Percentiles rank a stretch among this genome's conserved stretches.
phyloP scores from a whole-genome alignment of 1,140 invertebrate species.

The Agraylea sexmaculata region DNA sequence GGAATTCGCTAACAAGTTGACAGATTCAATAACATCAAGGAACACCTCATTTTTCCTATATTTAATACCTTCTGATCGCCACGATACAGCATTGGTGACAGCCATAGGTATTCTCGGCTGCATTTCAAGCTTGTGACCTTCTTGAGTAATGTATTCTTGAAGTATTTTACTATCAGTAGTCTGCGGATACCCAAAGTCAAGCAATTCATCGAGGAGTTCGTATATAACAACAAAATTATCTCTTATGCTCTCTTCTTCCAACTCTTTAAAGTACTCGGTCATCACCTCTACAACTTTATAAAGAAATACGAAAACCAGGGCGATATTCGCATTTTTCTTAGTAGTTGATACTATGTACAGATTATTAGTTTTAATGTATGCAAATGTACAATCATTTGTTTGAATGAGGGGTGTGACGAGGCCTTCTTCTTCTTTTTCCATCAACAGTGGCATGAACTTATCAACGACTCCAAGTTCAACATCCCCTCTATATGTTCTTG shows the following conservation, averaged over 20 bases:
- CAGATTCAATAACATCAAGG: constrained; percentile 98
- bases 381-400: constrained; percentile 84
- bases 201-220: constrained; percentile 93
- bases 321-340: constrained; percentile 96
- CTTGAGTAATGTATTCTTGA: constrained; percentile 97
- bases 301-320: constrained; percentile 91
- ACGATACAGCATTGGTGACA: constrained; percentile 99
- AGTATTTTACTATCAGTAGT: constrained; percentile 98
- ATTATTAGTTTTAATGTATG: constrained; percentile 98
- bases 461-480: constrained; percentile 95
- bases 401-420: constrained; percentile 85
- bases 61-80: constrained; percentile 97
- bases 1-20: constrained; percentile 94
- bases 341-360: constrained; percentile 95
- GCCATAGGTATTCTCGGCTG: constrained; percentile 94
- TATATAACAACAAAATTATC: constrained; percentile 99
- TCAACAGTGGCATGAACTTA: constrained; percentile 97
- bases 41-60: constrained; percentile 99
- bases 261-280: constrained; percentile 97
- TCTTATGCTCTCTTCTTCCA: constrained; percentile 97
- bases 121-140: constrained; percentile 95
- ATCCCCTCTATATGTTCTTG: constrained; percentile 95
- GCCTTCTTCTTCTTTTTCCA: constrained; percentile 97
- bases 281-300: constrained; percentile 98
- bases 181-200: constrained; percentile 99